phyloP scores from a whole-genome alignment of 2,797 vertebrate species.

The Perodicticus potto region DNA sequence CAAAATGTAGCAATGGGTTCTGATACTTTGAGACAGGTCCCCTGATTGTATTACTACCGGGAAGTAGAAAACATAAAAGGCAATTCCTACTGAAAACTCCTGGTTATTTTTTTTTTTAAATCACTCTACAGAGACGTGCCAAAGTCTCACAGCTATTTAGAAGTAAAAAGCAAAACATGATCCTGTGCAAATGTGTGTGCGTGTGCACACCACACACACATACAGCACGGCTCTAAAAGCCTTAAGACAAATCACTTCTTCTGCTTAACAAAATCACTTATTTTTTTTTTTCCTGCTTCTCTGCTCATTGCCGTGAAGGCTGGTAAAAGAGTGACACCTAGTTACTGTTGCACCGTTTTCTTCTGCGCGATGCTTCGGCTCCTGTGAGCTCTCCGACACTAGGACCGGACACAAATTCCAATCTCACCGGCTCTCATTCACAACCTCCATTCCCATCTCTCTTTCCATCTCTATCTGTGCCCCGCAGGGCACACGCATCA shows the following conservation, averaged over 20 bases:
- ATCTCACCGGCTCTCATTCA: fast-evolving
- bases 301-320: slow-evolving; percentile 17
- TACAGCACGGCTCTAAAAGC: not conserved
- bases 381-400: fast-evolving
- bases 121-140: not conserved
- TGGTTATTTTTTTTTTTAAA: not conserved
- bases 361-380: not conserved
- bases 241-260: not conserved
- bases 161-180: not conserved
- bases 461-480: not conserved
- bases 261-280: slow-evolving; percentile 39
- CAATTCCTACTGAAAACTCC: slow-evolving; percentile 56
- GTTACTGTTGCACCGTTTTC: not conserved
- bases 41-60: slow-evolving; percentile 72
- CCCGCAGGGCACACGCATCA: fast-evolving
- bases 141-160: not conserved
- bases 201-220: not conserved
- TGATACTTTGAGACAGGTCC: slow-evolving; percentile 66
- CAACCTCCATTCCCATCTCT: not conserved
- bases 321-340: slow-evolving; percentile 74
- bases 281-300: not conserved
- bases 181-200: too few relatives aligned
- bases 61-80: slow-evolving; percentile 54
- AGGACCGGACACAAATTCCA: not conserved
- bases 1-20: slow-evolving; percentile 56